Evolutionary conservation across 2,113 vertebrate genomes (phyloP).

Genomic region (Grammomys surdaster): DNA sequence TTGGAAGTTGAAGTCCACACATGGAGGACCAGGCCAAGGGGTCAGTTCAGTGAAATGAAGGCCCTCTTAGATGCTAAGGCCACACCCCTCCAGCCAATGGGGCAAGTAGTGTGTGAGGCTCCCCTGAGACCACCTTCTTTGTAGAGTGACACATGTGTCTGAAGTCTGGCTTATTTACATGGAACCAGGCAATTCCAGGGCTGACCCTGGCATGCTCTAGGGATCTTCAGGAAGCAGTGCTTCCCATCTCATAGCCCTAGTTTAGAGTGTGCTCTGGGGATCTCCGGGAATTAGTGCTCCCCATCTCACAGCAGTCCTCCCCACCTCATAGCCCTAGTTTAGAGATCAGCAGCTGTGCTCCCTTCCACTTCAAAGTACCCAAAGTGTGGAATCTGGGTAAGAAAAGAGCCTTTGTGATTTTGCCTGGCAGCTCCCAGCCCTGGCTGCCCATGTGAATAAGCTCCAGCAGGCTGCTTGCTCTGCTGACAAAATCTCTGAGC

Average conservation of each 20-base stretch:
- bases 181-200: rapidly evolving
- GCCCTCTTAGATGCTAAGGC: neutral
- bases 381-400: conserved; percentile 59
- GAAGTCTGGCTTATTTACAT: neutral
- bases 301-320: conserved; percentile 60
- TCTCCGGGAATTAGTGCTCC: conserved; percentile 55
- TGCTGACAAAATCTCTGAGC: conserved; percentile 66
- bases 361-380: conserved; percentile 61
- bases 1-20: neutral
- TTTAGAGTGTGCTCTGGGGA: conserved; percentile 21
- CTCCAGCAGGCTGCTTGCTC: conserved; percentile 72
- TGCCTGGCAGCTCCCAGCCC: conserved; percentile 26
- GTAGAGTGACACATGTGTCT: neutral
- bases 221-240: neutral
- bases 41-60: neutral
- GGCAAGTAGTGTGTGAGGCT: neutral
- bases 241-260: neutral
- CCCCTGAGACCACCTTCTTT: neutral
- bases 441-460: conserved; percentile 67
- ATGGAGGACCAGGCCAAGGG: neutral
- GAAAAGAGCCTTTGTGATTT: conserved; percentile 83
- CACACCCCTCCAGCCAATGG: neutral
- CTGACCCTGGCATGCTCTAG: neutral
- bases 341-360: conserved; percentile 58
- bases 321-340: conserved; percentile 23